Evolutionary conservation across 2,797 vertebrate genomes (phyloP).

Genomic region (Phyllotis vaccarum): DNA sequence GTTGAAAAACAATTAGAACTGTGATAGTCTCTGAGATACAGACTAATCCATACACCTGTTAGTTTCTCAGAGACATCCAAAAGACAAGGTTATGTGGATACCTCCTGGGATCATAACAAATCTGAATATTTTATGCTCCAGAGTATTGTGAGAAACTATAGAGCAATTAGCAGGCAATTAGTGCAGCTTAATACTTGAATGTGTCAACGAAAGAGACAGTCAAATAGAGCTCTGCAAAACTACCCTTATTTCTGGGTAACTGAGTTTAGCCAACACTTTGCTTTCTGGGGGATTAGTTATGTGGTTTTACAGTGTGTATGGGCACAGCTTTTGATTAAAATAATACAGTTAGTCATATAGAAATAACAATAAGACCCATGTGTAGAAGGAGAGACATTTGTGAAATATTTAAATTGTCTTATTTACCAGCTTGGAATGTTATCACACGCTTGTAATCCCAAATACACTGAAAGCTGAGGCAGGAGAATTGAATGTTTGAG

Average conservation of each 20-base stretch:
- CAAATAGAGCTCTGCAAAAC: background rate
- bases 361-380: background rate
- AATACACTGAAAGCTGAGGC: background rate
- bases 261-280: background rate
- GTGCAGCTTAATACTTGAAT: background rate
- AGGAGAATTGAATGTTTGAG: background rate
- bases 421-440: background rate
- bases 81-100: background rate
- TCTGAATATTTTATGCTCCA: conserved; percentile 36
- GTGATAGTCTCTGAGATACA: background rate
- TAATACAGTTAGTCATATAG: conserved; percentile 41
- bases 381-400: background rate
- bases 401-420: background rate
- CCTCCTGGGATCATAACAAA: conserved; percentile 8
- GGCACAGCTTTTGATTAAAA: conserved; percentile 26
- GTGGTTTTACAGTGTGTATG: background rate
- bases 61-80: conserved; percentile 12
- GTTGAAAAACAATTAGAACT: conserved; percentile 23
- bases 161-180: conserved; percentile 44
- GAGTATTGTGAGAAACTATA: conserved; percentile 23
- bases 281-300: background rate
- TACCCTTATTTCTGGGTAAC: background rate
- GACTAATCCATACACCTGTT: conserved; percentile 5
- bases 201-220: background rate
- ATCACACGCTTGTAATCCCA: background rate